phyloP scores from a whole-genome alignment of 2,888 invertebrate species.

The Drosophila siamana region DNA sequence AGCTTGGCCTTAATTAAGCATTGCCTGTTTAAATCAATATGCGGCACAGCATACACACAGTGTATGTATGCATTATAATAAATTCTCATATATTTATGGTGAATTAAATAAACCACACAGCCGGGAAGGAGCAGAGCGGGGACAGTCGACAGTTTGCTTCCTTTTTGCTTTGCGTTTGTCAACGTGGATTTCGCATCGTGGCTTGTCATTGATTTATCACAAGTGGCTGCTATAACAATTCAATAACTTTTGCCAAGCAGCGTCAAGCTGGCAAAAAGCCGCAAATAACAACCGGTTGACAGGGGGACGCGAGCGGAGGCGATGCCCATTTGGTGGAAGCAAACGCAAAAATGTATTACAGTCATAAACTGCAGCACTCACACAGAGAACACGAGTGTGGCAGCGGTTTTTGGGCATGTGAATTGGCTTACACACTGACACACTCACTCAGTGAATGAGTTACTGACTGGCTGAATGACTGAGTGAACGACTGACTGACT shows the following conservation, averaged over 20 bases:
- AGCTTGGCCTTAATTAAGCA: constrained; percentile 65
- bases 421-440: constrained; percentile 8
- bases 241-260: constrained; percentile 63
- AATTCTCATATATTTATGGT: constrained; percentile 57
- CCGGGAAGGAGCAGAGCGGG: not conserved
- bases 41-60: constrained; percentile 13
- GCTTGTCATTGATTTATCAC: constrained; percentile 70
- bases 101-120: constrained; percentile 62
- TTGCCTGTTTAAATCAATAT: constrained; percentile 58
- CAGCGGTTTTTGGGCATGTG: constrained; percentile 30
- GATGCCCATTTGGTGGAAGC: constrained; percentile 2
- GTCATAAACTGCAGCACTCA: constrained; percentile 69
- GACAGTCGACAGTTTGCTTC: not conserved
- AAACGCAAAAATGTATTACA: constrained; percentile 61
- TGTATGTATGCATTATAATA: constrained; percentile 34
- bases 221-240: constrained; percentile 71
- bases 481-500: constrained; percentile 15
- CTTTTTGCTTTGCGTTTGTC: constrained; percentile 49
- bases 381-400: constrained; percentile 18
- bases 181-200: constrained; percentile 38
- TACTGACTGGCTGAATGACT: constrained; percentile 5
- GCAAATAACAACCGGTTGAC: constrained; percentile 38
- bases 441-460: constrained; percentile 1
- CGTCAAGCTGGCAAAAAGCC: constrained; percentile 52
- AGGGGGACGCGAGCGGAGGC: not conserved